A percentile compares a stretch with the other conserved stretches of the same genome.
Evolutionary conservation across 1,140 invertebrate species (phyloP).

Genomic region (Lineus longissimus): DNA sequence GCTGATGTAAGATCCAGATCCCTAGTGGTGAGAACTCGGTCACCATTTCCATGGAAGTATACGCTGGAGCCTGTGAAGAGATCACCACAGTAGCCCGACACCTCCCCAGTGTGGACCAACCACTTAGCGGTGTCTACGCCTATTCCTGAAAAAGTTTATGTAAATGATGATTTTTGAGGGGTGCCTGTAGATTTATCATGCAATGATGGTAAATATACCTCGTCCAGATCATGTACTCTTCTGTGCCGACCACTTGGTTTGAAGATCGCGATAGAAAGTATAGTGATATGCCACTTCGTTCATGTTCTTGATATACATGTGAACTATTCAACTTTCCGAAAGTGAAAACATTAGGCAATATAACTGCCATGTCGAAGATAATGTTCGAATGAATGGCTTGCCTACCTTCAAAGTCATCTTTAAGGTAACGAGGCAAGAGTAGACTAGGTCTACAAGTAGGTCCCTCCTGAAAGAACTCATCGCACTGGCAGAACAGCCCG

Average conservation of each 20-base stretch:
- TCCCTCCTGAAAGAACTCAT: conserved; percentile 19
- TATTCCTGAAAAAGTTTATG: not conserved
- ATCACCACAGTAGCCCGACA: conserved; percentile 38
- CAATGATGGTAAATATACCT: too few relatives aligned
- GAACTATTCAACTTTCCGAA: too few relatives aligned
- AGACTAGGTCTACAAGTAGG: conserved; percentile 31
- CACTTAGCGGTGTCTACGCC: conserved; percentile 33
- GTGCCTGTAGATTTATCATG: too few relatives aligned
- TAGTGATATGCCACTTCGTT: too few relatives aligned
- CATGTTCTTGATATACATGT: too few relatives aligned
- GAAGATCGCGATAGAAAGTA: too few relatives aligned
- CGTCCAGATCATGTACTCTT: too few relatives aligned
- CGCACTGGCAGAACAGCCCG: conserved; percentile 54
- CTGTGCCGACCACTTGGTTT: too few relatives aligned
- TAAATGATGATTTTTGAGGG: too few relatives aligned
- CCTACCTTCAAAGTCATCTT: conserved; percentile 44
- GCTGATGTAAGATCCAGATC: conserved; percentile 51
- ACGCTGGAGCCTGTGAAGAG: conserved; percentile 46
- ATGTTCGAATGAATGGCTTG: too few relatives aligned
- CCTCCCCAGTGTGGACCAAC: conserved; percentile 37
- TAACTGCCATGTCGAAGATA: too few relatives aligned
- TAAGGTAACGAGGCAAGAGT: conserved; percentile 38
- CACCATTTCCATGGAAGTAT: conserved; percentile 45
- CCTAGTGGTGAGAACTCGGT: conserved; percentile 46
- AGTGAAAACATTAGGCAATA: too few relatives aligned